Evolutionary conservation across 2,113 vertebrate species (phyloP).

Genomic region (Lepus timidus): DNA sequence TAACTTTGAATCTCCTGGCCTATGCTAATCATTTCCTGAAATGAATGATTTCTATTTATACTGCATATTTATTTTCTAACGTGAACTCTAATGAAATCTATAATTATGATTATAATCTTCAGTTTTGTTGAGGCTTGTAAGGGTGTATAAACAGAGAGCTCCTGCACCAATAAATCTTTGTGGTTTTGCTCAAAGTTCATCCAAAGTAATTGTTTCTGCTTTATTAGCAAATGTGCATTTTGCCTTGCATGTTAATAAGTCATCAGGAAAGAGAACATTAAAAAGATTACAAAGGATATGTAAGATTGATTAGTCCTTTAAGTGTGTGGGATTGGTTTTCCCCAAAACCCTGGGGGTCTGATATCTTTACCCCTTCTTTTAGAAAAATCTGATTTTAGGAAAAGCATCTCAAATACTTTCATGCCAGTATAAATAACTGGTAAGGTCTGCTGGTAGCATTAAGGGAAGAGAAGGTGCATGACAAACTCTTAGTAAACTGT

Average conservation of each 20-base stretch:
- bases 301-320: background rate
- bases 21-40: conserved; percentile 1
- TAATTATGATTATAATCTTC: background rate
- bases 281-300: background rate
- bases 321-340: background rate
- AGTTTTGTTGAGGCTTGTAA: background rate
- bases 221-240: background rate
- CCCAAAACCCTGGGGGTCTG: background rate
- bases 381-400: background rate
- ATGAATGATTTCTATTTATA: background rate
- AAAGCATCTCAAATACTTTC: background rate
- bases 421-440: background rate
- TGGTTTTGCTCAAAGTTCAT: background rate
- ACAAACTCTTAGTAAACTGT: background rate
- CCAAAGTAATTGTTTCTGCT: background rate
- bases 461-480: background rate
- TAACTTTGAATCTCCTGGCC: background rate
- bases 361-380: background rate
- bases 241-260: background rate
- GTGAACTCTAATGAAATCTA: background rate
- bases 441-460: background rate
- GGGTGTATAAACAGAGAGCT: background rate
- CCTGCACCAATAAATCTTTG: background rate
- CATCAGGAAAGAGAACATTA: background rate
- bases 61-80: background rate